These are phyloP conservation scores for Leistus spinibarbis DNA, from an alignment of 2,888 invertebrate species.

Conservation along the genomic window DNA sequence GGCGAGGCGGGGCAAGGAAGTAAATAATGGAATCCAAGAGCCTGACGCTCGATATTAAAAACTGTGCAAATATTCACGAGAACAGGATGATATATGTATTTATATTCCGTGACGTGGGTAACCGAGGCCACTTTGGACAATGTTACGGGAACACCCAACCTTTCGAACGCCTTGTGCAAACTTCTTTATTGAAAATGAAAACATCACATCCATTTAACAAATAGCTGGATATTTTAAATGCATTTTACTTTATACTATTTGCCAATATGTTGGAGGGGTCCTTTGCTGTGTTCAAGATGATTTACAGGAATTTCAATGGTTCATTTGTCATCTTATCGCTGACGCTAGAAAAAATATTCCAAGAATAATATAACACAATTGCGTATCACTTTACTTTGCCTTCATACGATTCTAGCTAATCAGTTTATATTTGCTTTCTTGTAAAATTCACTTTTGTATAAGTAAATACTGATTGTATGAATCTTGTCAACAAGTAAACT, in stretches of 20 bases:
- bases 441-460: too few species aligned
- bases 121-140: not conserved
- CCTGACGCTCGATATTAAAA: not conserved
- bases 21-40: not conserved
- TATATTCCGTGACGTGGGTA: not conserved
- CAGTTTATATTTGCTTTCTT: too few species aligned
- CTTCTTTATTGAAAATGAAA: too few species aligned
- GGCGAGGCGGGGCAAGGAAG: not conserved
- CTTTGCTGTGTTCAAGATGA: not conserved
- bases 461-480: too few species aligned
- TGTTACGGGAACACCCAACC: not conserved
- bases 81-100: not conserved
- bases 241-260: too few species aligned
- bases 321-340: not conserved
- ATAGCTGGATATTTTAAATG: not conserved
- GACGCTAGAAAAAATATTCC: not conserved
- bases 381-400: not conserved
- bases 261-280: too few species aligned
- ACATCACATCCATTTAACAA: not conserved
- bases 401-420: too few species aligned
- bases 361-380: not conserved
- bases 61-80: conserved; percentile 3
- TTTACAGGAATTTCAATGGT: not conserved
- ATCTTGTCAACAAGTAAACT: too few species aligned
- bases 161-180: not conserved